phyloP scores from a whole-genome alignment of 2,888 invertebrate species.

The Rhogogaster chlorosoma region DNA sequence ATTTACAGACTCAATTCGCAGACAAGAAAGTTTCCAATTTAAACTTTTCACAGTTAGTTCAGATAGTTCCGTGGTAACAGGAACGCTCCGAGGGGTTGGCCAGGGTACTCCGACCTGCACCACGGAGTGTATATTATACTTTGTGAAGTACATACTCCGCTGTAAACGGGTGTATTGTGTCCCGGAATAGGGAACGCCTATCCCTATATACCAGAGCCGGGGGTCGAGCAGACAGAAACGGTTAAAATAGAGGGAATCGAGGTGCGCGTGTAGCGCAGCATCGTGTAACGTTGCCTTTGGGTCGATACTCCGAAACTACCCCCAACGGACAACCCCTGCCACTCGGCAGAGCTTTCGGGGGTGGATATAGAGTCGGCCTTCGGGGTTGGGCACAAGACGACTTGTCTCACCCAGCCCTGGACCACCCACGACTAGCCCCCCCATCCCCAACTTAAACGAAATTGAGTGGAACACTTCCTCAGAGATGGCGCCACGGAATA shows the following conservation, averaged over 20 bases:
- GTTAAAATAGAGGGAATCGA: background rate
- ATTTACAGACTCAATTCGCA: constrained; percentile 18
- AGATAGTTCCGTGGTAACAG: constrained; percentile 35
- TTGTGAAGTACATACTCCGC: constrained; percentile 17
- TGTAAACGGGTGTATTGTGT: constrained; percentile 21
- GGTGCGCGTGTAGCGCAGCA: background rate
- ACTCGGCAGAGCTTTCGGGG: constrained; percentile 21
- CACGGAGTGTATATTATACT: constrained; percentile 3
- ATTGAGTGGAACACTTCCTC: constrained; percentile 63
- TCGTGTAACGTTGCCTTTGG: constrained; percentile 49
- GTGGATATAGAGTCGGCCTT: constrained; percentile 48
- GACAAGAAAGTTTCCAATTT: constrained; percentile 39
- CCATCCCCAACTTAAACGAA: constrained; percentile 59
- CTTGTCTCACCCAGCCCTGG: constrained; percentile 62
- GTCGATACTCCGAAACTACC: constrained; percentile 50
- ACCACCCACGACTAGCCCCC: constrained; percentile 58
- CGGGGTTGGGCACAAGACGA: constrained; percentile 67
- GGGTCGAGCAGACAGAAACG: constrained; percentile 2
- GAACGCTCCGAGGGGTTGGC: constrained; percentile 4
- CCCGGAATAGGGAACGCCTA: background rate
- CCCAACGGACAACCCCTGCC: constrained; percentile 47
- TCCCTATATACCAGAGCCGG: background rate
- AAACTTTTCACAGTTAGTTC: constrained; percentile 37
- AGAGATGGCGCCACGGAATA: constrained; percentile 74
- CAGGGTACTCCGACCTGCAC: background rate